Percentiles rank a stretch among this genome's conserved stretches.
These are phyloP conservation scores for Selenia dentaria DNA, from an alignment of 2,888 invertebrate species.

Conservation along the genomic window DNA sequence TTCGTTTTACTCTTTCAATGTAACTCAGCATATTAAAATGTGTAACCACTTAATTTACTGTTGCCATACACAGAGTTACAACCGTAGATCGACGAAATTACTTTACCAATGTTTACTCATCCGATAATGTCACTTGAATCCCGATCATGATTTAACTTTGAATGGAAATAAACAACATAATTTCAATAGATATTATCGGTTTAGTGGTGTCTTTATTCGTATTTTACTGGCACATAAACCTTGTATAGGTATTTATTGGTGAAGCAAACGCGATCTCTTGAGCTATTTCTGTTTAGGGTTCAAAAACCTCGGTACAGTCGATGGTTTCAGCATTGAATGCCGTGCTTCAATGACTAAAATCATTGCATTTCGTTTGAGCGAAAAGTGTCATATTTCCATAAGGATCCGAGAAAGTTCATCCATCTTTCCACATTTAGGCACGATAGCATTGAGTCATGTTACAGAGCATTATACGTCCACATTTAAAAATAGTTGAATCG, in stretches of 20 bases:
- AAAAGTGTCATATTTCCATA: slow-evolving; percentile 18
- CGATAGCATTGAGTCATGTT: slow-evolving; percentile 16
- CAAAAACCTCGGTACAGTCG: slow-evolving; percentile 63
- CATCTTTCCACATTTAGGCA: slow-evolving; percentile 18
- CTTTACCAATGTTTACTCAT: slow-evolving; percentile 16
- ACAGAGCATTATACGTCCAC: slow-evolving; percentile 11
- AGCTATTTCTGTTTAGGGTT: slow-evolving; percentile 73
- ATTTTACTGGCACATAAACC: slow-evolving; percentile 43
- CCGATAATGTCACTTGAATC: slow-evolving; percentile 20
- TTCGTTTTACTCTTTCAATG: slow-evolving; percentile 81
- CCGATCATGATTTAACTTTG: slow-evolving; percentile 10
- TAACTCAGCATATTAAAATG: slow-evolving; percentile 77
- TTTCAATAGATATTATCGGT: slow-evolving; percentile 13
- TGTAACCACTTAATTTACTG: slow-evolving; percentile 72
- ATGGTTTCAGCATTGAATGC: slow-evolving; percentile 54
- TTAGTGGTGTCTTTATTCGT: slow-evolving; percentile 24
- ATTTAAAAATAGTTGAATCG: slow-evolving; percentile 20
- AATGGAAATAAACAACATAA: slow-evolving; percentile 2
- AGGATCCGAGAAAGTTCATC: slow-evolving; percentile 8
- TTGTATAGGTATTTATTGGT: slow-evolving; percentile 41
- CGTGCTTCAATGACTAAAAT: slow-evolving; percentile 14
- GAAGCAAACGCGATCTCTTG: slow-evolving; percentile 55
- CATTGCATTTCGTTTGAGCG: slow-evolving; percentile 8
- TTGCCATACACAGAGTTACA: slow-evolving; percentile 66
- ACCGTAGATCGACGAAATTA: slow-evolving; percentile 14